Evolutionary conservation across 2,888 invertebrate genomes (phyloP), one percentile per base, ranked within the genome.

Genomic region (Cheilosia pagana): DNA sequence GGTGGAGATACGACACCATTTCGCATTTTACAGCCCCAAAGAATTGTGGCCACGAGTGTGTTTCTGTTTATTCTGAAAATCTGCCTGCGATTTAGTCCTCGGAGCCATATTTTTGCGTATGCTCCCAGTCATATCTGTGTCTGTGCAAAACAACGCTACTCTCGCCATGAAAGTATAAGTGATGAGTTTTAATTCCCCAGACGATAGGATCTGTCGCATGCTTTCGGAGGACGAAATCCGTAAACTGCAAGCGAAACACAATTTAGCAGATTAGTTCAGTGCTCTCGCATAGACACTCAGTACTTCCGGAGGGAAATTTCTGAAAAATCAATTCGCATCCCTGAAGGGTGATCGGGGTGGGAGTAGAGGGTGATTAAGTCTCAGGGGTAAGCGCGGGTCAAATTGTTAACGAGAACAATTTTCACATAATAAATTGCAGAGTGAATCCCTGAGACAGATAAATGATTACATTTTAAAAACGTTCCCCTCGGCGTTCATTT

Each of bases 101-200:
- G 23, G 28, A 45, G 50, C 70, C 7, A n/a, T 72, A 55, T 70
- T 25, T 59, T 14, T 59, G 41, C 14, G 23, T n/a, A 39, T 43
- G 45, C 50, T n/a, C 19, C 35, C 12, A 35, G 35, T 67, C 25
- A 35, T 65, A 39, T 59, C 43, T 57, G 39, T 57, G 62, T 76
- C 60, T 76, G 76, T 55, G 28, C 12, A 35, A 35, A 12, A 25
- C 43, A 41, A 39, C 45, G 43, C n/a, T n/a, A 41, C 59, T 35
- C 10, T 19, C 50, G 50, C 55, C 63, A 31, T 57, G 21, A 48
- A 68, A 67, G 53, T 67, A 77, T 78, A 79, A 79, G 79, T 83
- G 83, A 83, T 83, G 83, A 83, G 79, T 83, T 83, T 83, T 70
- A 83, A 83, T 83, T 83, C 74, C 79, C 83, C 35, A 75, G 70